Evolutionary conservation across 2,888 invertebrate species (phyloP), one percentile per base, ranked within the genome.

Genomic region (Conus canariensis): DNA sequence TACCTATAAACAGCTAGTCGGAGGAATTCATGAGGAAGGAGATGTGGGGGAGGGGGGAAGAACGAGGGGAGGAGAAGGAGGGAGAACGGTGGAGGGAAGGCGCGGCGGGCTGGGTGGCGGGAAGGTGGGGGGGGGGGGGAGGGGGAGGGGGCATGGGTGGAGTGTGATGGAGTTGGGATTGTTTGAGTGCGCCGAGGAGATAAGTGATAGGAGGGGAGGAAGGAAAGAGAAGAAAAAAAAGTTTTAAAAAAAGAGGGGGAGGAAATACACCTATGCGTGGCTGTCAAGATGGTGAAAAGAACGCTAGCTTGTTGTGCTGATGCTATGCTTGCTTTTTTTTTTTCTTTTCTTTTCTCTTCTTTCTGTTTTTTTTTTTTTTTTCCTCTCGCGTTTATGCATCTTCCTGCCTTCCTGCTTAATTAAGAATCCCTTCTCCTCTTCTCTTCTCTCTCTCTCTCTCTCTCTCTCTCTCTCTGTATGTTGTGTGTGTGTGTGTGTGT

Each of bases 1-100:
- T 86, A 86, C 86, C 86, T 86, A 86, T 86, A 86, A 86, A 86
- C 86, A 86, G 86, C 60, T 67, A 60, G 59, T 45, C 58, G n/a
- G 83, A 58, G 83, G 58, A 10, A 58, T n/a, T 14, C 14, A 59
- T 9, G 60, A 12, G 85, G 86, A 10, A 25, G n/a, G 64, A 45
- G 30, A 67, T n/a, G 19, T 45, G 25, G 3, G 45, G 67, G 16
- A 3, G 45, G 10, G 7, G 67, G 12, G 30, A 67, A 67, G 85
- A 58, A 22, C 10, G 64, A 64, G 64, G 64, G 64, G 83, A 30
- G 80, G 30, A 10, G 12, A 30, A 30, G 10, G 9, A 7, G 60
- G 60, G 60, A 16, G 80, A 30, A 30, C 12, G 80, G 80, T 45
- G 80, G 80, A 1, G 16, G 80, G 4, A 45, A 2, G 45, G 45